phyloP scores from a whole-genome alignment of 2,113 vertebrate species.

The Piaya cayana region DNA sequence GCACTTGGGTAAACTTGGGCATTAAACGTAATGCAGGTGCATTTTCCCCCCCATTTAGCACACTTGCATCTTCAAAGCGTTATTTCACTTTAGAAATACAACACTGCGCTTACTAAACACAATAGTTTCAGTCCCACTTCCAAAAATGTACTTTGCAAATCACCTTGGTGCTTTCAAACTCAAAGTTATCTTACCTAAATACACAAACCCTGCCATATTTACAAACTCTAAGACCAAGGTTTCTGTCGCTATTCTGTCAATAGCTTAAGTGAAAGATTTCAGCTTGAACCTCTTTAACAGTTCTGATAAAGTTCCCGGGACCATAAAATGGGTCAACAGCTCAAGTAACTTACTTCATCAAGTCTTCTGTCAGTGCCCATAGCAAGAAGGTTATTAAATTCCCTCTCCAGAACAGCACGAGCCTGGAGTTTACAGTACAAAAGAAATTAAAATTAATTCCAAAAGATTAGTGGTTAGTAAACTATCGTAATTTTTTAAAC shows the following conservation, averaged over 20 bases:
- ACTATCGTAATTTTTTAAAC: not conserved
- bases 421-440: constrained; percentile 73
- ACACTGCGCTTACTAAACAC: not conserved
- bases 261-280: not conserved
- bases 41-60: not conserved
- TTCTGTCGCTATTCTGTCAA: not conserved
- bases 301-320: not conserved
- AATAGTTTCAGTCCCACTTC: not conserved
- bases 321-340: not conserved
- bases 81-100: not conserved
- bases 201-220: not conserved
- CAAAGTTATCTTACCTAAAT: not conserved
- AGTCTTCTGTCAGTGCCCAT: constrained; percentile 89
- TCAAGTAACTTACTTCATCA: constrained; percentile 85
- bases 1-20: not conserved
- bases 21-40: not conserved
- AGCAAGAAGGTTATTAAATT: constrained; percentile 90
- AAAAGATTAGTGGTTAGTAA: not conserved
- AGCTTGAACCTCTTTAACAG: not conserved
- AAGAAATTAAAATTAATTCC: not conserved
- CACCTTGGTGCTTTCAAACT: not conserved
- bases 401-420: constrained; percentile 88
- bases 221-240: not conserved
- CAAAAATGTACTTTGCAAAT: not conserved
- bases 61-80: not conserved